Percentiles rank a stretch among this genome's conserved stretches.
phyloP scores from a whole-genome alignment of 30 jellyfish, hydroid and myxozoan species.

The Turritopsis dohrnii region DNA sequence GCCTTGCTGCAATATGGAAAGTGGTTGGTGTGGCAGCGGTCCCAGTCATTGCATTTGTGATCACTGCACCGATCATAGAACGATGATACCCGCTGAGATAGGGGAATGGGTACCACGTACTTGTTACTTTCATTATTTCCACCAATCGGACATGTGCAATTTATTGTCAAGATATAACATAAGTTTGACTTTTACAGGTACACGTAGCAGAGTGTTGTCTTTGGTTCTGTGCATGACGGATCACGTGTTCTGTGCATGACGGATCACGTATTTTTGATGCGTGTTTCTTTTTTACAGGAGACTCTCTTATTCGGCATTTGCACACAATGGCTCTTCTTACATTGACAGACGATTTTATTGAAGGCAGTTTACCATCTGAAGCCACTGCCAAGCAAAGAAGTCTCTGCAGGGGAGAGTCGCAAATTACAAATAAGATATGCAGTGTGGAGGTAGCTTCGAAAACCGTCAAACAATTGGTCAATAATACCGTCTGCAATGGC shows the following conservation, averaged over 20 bases:
- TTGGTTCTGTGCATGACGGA: not conserved
- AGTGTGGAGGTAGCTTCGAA: conserved; percentile 68
- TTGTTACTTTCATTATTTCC: conserved; percentile 42
- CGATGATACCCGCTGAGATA: conserved; percentile 63
- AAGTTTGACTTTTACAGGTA: conserved; percentile 62
- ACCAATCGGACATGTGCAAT: conserved; percentile 56
- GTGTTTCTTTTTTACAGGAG: conserved; percentile 46
- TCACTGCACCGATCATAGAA: conserved; percentile 69
- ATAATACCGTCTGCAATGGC: conserved; percentile 55
- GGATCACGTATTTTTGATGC: not conserved
- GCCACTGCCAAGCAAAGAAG: conserved; percentile 37
- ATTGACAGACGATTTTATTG: conserved; percentile 51
- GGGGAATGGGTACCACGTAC: conserved; percentile 53
- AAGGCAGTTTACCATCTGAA: conserved; percentile 49
- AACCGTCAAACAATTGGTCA: conserved; percentile 27
- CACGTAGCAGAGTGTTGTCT: not conserved
- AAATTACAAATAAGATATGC: conserved; percentile 51
- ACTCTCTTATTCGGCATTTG: conserved; percentile 79
- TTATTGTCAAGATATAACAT: conserved; percentile 30
- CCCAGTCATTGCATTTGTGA: conserved; percentile 51
- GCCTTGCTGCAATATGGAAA: conserved; percentile 77
- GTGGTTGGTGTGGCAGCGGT: conserved; percentile 70
- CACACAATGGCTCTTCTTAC: conserved; percentile 39
- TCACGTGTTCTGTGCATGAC: not conserved
- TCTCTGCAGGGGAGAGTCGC: conserved; percentile 73